Evolutionary conservation across 2,113 vertebrate genomes (phyloP).

Genomic region (Phrynosoma platyrhinos): DNA sequence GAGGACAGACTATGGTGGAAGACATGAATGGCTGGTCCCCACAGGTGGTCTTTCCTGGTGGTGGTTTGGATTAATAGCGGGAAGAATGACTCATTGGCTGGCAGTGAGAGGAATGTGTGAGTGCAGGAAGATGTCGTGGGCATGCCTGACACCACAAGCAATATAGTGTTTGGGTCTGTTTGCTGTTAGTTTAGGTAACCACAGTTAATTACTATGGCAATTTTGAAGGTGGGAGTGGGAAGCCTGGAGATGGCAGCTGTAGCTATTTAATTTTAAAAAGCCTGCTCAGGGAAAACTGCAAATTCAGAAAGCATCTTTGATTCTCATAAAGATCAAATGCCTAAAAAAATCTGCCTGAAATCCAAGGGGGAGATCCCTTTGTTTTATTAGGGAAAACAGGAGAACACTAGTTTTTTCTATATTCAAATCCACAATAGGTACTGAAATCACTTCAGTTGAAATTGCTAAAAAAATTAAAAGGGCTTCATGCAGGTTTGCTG

Average conservation of each 20-base stretch:
- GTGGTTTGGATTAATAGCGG: not conserved
- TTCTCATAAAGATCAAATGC: not conserved
- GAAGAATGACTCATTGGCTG: slow-evolving; percentile 27
- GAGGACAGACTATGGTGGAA: not conserved
- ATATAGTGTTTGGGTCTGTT: slow-evolving; percentile 11
- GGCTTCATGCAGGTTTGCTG: too few species aligned
- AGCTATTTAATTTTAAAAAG: slow-evolving; percentile 33
- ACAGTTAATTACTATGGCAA: not conserved
- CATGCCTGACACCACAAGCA: slow-evolving; percentile 31
- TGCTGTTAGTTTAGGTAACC: slow-evolving; percentile 33
- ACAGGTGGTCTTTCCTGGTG: slow-evolving; percentile 41
- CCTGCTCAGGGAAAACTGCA: slow-evolving; percentile 29
- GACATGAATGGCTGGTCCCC: slow-evolving; percentile 6
- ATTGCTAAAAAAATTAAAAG: not conserved
- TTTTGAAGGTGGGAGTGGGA: slow-evolving; percentile 3
- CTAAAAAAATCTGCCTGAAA: not conserved
- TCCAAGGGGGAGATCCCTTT: not conserved
- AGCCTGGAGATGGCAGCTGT: not conserved
- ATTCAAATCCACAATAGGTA: too few species aligned
- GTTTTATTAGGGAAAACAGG: not conserved
- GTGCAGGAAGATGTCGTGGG: not conserved
- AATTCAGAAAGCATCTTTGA: slow-evolving; percentile 23
- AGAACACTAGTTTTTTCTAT: not conserved
- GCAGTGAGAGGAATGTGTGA: slow-evolving; percentile 32
- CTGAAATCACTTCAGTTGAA: not conserved